Evolutionary conservation across 2,797 vertebrate genomes (phyloP), one percentile per base, ranked within the genome.

Genomic region (Neosilurus mollespiculum): DNA sequence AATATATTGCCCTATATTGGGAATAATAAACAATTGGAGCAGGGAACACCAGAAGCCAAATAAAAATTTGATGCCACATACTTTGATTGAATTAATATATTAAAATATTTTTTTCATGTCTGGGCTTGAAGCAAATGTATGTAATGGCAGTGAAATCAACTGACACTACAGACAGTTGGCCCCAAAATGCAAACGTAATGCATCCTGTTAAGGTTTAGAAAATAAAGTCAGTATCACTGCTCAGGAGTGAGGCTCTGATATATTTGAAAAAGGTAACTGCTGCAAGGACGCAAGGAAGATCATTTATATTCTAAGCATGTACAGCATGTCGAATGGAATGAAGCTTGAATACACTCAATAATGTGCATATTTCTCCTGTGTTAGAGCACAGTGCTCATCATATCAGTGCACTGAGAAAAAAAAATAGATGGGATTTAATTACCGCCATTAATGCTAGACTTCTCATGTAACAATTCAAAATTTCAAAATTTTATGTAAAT

Each of bases 241-340:
- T 43, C 24, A 16, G 11, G 9, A 72, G 56, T 10, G 62, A 72
- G 8, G 26, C 30, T 37, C 30, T 37, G 34, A 53, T 24, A 53
- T 5, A 22, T 64, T 65, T 53, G 9, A 11, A 37, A 54, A 37
- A 14, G 8, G 24, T 37, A 77, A 65, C 22, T 64, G 20, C 70
- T 79, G 53, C 43, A 77, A 88, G 88, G n/a, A n/a, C n/a, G n/a
- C n/a, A n/a, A n/a, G n/a, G 90, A 84, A 66, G 62, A 77, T 87
- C 0, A 64, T 84, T 88, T 85, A 18, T 1, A 88, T 84, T 37
- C 66, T 53, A n/a, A 69, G 58, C 62, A 58, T 62, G 53, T 26
- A 62, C 78, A 81, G 70, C n/a, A 62, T n/a, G 83, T 56, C 22
- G 86, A 79, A 81, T 84, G 84, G 88, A 79, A 88, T 89, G 84